These are phyloP conservation scores for Venustoraphidia nigricollis DNA, from an alignment of 2,888 invertebrate species.

Conservation along the genomic window DNA sequence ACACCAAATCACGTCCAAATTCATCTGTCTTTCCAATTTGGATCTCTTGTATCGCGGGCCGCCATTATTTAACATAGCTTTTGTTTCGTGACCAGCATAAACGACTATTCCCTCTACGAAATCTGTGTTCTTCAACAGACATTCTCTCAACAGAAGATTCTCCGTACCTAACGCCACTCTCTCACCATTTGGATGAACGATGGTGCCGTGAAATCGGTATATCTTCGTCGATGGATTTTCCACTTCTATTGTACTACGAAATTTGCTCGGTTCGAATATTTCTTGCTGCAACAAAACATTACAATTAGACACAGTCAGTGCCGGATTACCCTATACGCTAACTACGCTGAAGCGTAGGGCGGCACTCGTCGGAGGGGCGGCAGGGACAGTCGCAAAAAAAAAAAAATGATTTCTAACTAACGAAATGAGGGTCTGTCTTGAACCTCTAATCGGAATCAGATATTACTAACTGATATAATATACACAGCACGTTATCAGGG, in stretches of 20 bases:
- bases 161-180: constrained; percentile 74
- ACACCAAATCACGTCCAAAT: constrained; percentile 93
- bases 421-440: too few relatives aligned
- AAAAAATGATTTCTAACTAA: too few relatives aligned
- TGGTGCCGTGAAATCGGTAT: constrained; percentile 83
- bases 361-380: too few relatives aligned
- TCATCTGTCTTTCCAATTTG: constrained; percentile 83
- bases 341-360: too few relatives aligned
- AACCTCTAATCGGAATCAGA: too few relatives aligned
- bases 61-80: constrained; percentile 94
- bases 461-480: too few relatives aligned
- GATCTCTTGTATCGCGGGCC: constrained; percentile 90
- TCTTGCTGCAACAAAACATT: constrained; percentile 36
- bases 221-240: constrained; percentile 92
- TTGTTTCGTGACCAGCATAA: constrained; percentile 94
- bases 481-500: too few relatives aligned
- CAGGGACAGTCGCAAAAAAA: too few relatives aligned
- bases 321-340: too few relatives aligned
- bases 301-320: too few relatives aligned
- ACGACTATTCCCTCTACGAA: constrained; percentile 93
- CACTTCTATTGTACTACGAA: constrained; percentile 74
- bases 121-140: constrained; percentile 90
- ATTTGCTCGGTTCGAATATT: constrained; percentile 64
- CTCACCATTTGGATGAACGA: constrained; percentile 64
- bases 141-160: constrained; percentile 84